Evolutionary conservation across 2,888 invertebrate species (phyloP), one percentile per base, ranked within the genome.

Genomic region (Tachina lurida): DNA sequence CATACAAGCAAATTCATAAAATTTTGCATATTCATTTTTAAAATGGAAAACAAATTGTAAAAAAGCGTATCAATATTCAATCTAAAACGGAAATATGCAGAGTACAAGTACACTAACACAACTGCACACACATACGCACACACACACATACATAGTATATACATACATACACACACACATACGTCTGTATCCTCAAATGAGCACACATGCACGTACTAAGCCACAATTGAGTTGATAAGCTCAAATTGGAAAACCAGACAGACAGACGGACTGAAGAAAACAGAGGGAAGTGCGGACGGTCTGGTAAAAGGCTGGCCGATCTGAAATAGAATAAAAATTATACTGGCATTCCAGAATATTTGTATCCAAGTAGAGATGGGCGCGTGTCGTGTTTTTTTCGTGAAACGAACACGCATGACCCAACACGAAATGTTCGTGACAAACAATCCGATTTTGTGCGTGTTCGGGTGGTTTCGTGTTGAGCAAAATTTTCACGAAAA

Each of bases 221-320:
- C 85, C 85, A 79, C 85, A 86, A 86, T 83, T 86, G 82, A 86
- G 82, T 83, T 82, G 82, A 83, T 86, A 75, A 83, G 54, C 82
- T 71, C 70, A 79, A 83, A 82, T 82, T 82, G 82, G 39, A 73
- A 76, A 73, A 62, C 41, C 76, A 76, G 60, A 49, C 75, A 79
- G 54, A 70, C 43, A 70, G 39, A 47, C 39, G 17, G 19, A 22
- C 56, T 10, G 13, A 52, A 31, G 41, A 0, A 31, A 31, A 17
- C 70, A 19, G 15, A 65, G 10, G n/a, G 13, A 19, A 54, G 49
- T 19, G 17, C 60, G 22, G 45, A 60, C 31, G 19, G 22, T 47
- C 58, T 19, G 15, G 52, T 3, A 19, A 15, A 9, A n/a, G 13
- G 39, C 60, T 15, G 41, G 12, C 41, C 41, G 58, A 19, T 17